These are phyloP conservation scores for Athripsodes cinereus DNA, from an alignment of 2,888 invertebrate genomes.

Conservation along the genomic window DNA sequence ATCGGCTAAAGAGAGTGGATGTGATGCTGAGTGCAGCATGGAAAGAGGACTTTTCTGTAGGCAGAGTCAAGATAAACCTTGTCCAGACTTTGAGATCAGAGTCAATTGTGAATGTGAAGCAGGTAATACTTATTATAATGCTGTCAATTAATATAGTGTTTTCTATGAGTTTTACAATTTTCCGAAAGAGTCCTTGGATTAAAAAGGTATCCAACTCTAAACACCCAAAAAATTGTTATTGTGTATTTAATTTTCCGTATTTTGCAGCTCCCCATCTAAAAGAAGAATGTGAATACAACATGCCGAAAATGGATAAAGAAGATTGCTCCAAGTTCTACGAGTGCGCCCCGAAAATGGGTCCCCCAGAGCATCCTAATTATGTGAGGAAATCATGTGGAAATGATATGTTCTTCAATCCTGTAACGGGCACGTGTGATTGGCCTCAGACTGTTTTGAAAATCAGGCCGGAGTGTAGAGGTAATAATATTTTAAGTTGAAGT, in stretches of 20 bases:
- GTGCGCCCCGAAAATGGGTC: constrained; percentile 46
- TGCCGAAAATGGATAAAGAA: constrained; percentile 52
- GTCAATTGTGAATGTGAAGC: constrained; percentile 62
- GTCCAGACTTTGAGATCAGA: constrained; percentile 79
- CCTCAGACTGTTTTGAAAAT: constrained; percentile 50
- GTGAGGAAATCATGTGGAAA: constrained; percentile 62
- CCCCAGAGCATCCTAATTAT: constrained; percentile 38
- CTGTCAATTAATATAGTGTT: too few species aligned
- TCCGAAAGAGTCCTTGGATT: too few species aligned
- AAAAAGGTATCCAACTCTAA: too few species aligned
- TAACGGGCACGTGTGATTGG: constrained; percentile 58
- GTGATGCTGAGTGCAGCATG: constrained; percentile 70
- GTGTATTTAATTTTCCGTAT: too few species aligned
- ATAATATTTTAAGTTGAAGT: constrained; percentile 43
- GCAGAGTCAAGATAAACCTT: constrained; percentile 41
- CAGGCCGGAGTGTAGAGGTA: constrained; percentile 53
- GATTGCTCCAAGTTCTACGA: constrained; percentile 68
- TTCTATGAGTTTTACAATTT: too few species aligned
- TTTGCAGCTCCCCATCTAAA: too few species aligned
- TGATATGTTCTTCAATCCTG: constrained; percentile 62
- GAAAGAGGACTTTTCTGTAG: constrained; percentile 66
- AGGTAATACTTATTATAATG: too few species aligned
- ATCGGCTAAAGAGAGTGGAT: constrained; percentile 61
- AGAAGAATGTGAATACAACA: constrained; percentile 42
- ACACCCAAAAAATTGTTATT: too few species aligned